phyloP scores from a whole-genome alignment of 2,888 invertebrate genomes.

The Drosophila pseudotalamancana region DNA sequence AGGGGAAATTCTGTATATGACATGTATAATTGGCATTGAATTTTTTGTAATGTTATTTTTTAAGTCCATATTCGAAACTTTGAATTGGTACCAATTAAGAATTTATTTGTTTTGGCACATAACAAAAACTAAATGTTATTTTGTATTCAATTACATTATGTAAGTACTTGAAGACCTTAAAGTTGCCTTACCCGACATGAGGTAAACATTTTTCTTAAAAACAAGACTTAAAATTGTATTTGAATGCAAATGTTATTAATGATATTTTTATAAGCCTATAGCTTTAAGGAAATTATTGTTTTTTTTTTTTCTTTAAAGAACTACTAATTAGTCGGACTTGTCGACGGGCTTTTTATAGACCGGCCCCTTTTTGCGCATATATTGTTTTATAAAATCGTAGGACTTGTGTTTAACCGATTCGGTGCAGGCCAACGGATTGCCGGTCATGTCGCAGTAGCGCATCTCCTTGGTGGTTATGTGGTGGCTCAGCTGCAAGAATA shows the following conservation, averaged over 20 bases:
- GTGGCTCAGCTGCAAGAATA: conserved; percentile 48
- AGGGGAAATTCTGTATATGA: too few relatives aligned
- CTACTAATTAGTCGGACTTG: conserved; percentile 12
- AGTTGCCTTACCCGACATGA: neutral
- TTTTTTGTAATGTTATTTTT: too few relatives aligned
- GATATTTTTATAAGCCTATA: neutral
- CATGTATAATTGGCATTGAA: too few relatives aligned
- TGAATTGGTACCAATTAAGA: neutral
- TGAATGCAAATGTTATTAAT: neutral
- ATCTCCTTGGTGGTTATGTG: conserved; percentile 67
- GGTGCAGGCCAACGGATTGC: conserved; percentile 55
- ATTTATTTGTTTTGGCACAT: conserved; percentile 13
- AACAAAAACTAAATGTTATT: neutral
- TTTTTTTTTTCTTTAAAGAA: conserved; percentile 5
- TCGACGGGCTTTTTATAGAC: conserved; percentile 81
- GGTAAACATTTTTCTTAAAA: conserved; percentile 4
- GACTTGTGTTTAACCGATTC: conserved; percentile 94
- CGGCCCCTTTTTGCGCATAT: conserved; percentile 97
- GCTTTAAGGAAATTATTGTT: conserved; percentile 11
- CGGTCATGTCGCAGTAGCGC: conserved; percentile 64
- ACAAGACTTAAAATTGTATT: neutral
- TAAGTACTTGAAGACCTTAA: conserved; percentile 1
- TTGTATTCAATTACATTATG: conserved; percentile 6
- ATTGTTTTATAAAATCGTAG: conserved; percentile 96
- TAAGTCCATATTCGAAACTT: too few relatives aligned